A percentile compares a stretch with the other conserved stretches of the same genome.
Evolutionary conservation across 2,888 invertebrate species (phyloP).

Genomic region (Micoletzkya japonica): DNA sequence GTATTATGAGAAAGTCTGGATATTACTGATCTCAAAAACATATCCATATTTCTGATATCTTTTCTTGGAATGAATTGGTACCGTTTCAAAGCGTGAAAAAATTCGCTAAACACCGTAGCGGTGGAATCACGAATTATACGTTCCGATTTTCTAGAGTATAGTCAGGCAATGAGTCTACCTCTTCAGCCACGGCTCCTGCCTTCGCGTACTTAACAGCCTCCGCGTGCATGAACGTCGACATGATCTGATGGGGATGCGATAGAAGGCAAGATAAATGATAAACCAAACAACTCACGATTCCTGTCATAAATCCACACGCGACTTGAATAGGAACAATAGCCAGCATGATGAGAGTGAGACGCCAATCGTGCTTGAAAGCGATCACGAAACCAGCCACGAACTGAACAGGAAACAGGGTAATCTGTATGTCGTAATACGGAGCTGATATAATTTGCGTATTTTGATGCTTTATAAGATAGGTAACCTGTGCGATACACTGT

Average conservation of each 20-base stretch:
- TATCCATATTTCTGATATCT: too few species aligned
- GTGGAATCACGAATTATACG: too few species aligned
- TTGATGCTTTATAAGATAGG: background rate
- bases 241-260: slow-evolving; percentile 60
- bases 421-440: too few species aligned
- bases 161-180: slow-evolving; percentile 36
- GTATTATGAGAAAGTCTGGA: too few species aligned
- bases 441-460: too few species aligned
- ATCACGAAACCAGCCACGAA: slow-evolving; percentile 58
- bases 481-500: slow-evolving; percentile 44
- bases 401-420: slow-evolving; percentile 29
- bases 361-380: slow-evolving; percentile 62
- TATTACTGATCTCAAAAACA: too few species aligned
- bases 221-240: slow-evolving; percentile 66
- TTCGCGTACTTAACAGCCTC: slow-evolving; percentile 64
- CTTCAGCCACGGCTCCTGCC: slow-evolving; percentile 63
- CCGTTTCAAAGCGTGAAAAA: too few species aligned
- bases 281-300: slow-evolving; percentile 38
- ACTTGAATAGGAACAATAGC: slow-evolving; percentile 61
- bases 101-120: too few species aligned
- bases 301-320: slow-evolving; percentile 52
- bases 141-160: slow-evolving; percentile 40
- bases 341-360: slow-evolving; percentile 62
- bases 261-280: background rate
- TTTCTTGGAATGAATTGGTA: too few species aligned